Evolutionary conservation across 2,113 vertebrate genomes (phyloP).

Genomic region (Oostethus manadensis): DNA sequence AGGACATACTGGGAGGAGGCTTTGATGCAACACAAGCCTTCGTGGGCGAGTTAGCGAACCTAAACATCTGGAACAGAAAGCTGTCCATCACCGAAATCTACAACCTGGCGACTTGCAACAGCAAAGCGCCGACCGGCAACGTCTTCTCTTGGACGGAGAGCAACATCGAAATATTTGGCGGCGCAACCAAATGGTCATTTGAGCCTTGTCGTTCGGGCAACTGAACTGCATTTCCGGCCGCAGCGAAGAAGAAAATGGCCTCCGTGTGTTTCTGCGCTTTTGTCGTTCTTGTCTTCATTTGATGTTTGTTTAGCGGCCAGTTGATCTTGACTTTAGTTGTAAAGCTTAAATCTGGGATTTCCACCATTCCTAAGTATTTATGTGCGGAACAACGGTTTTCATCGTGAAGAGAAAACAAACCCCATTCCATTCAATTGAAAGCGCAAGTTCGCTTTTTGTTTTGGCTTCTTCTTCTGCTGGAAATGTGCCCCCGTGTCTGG

Average conservation of each 20-base stretch:
- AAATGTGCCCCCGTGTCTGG: constrained; percentile 54
- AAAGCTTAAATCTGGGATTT: constrained; percentile 69
- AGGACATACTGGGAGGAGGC: constrained; percentile 92
- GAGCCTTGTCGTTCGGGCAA: constrained; percentile 92
- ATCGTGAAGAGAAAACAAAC: constrained; percentile 31
- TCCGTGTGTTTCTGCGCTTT: constrained; percentile 64
- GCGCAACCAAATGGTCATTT: constrained; percentile 94
- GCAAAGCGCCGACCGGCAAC: constrained; percentile 81
- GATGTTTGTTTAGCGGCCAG: constrained; percentile 59
- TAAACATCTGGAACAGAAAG: constrained; percentile 93
- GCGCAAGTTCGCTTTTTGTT: constrained; percentile 55
- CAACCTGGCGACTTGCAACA: constrained; percentile 90
- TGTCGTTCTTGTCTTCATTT: constrained; percentile 69
- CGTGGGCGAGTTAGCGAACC: constrained; percentile 88
- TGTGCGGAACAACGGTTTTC: constrained; percentile 67
- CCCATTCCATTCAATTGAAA: constrained; percentile 40
- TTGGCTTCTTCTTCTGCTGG: constrained; percentile 54
- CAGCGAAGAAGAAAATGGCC: constrained; percentile 29
- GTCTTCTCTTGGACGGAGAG: constrained; percentile 91
- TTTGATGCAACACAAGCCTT: constrained; percentile 96
- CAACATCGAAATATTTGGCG: constrained; percentile 91
- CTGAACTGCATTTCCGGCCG: constrained; percentile 64
- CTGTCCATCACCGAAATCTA: constrained; percentile 86
- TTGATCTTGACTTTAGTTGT: constrained; percentile 53
- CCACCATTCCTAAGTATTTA: constrained; percentile 68